Percentiles rank a stretch among this genome's conserved stretches.
phyloP scores from a whole-genome alignment of 2,888 invertebrate species.

The Drosophila kuntzei region DNA sequence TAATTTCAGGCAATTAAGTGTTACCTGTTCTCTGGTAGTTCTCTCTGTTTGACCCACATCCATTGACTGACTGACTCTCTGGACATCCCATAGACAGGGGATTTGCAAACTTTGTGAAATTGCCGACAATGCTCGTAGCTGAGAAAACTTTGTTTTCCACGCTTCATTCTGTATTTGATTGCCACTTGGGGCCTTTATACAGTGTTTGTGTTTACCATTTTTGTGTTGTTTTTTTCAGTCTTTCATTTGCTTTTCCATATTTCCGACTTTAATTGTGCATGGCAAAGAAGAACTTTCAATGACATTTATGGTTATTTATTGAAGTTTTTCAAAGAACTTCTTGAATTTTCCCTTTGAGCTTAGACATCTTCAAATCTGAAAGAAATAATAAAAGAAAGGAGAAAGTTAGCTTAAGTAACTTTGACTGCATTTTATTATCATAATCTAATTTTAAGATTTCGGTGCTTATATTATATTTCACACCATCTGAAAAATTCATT shows the following conservation, averaged over 20 bases:
- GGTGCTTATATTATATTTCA: too few relatives aligned
- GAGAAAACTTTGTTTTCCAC: constrained; percentile 35
- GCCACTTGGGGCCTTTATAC: constrained; percentile 40
- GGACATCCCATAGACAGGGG: constrained; percentile 3
- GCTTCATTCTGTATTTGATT: constrained; percentile 42
- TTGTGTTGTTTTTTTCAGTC: constrained; percentile 10
- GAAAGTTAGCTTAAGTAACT: not conserved
- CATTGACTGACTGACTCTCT: not conserved
- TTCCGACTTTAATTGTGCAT: constrained; percentile 37
- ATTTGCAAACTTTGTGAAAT: constrained; percentile 22
- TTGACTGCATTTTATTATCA: not conserved
- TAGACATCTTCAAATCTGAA: not conserved
- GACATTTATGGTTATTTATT: constrained; percentile 47
- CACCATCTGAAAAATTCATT: too few relatives aligned
- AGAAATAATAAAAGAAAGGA: not conserved
- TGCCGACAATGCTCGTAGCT: constrained; percentile 33
- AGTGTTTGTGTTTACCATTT: constrained; percentile 25
- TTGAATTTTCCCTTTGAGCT: not conserved
- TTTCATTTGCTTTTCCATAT: constrained; percentile 1
- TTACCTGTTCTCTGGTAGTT: constrained; percentile 53
- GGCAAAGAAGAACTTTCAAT: constrained; percentile 24
- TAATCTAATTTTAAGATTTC: too few relatives aligned
- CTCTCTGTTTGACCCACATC: constrained; percentile 61
- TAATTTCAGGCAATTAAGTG: constrained; percentile 60
- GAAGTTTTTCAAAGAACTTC: not conserved